Evolutionary conservation across 2,797 vertebrate genomes (phyloP).

Genomic region (Pangasius djambal): DNA sequence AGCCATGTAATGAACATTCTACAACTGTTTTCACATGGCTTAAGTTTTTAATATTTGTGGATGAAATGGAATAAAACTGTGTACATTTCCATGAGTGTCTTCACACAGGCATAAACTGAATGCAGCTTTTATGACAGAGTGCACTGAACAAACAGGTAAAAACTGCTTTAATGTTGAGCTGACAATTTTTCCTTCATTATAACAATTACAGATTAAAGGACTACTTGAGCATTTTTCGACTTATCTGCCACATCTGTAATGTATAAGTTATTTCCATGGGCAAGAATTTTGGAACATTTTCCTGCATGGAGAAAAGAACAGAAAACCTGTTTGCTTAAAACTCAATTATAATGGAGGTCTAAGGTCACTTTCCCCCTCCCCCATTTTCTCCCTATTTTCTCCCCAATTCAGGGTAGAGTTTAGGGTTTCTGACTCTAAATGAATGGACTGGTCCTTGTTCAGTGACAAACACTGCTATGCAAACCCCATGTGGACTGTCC

Average conservation of each 20-base stretch:
- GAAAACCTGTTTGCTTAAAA: background rate
- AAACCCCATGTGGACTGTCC: background rate
- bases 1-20: background rate
- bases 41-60: background rate
- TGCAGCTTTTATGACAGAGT: background rate
- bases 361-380: background rate
- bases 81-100: background rate
- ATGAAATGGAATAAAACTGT: background rate
- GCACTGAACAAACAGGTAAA: background rate
- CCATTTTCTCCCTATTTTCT: too few species aligned
- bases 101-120: background rate
- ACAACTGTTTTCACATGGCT: background rate
- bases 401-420: too few species aligned
- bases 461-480: background rate
- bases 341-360: background rate
- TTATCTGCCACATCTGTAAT: background rate
- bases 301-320: background rate
- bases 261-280: background rate
- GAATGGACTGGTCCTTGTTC: background rate
- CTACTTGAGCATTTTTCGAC: background rate
- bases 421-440: background rate
- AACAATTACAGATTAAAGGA: background rate
- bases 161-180: background rate
- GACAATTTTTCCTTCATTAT: background rate
- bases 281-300: background rate